Evolutionary conservation across 2,888 invertebrate genomes (phyloP).

Genomic region (Phytoseiulus persimilis): DNA sequence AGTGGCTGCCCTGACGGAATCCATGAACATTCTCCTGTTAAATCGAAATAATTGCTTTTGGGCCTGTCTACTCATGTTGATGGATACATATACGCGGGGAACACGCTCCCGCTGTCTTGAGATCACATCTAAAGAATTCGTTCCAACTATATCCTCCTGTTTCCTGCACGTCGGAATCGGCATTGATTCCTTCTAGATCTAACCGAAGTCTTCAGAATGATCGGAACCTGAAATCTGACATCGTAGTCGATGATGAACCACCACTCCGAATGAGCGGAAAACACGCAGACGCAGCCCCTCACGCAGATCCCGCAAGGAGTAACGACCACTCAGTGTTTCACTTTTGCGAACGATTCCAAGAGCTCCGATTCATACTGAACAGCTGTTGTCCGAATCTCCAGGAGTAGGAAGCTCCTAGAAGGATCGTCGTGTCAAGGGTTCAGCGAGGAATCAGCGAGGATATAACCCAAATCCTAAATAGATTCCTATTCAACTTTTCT

Average conservation of each 20-base stretch:
- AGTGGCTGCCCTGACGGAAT: too few species aligned
- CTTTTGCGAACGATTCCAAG: too few species aligned
- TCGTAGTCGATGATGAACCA: background rate
- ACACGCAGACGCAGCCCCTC: background rate
- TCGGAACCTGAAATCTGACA: background rate
- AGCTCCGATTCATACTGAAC: too few species aligned
- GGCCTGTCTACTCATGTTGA: background rate
- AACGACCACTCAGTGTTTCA: too few species aligned
- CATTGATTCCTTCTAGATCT: background rate
- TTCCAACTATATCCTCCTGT: background rate
- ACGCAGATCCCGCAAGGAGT: too few species aligned
- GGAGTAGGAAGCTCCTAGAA: too few species aligned
- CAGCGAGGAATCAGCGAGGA: too few species aligned
- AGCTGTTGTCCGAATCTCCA: too few species aligned
- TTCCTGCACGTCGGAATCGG: background rate
- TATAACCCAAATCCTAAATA: too few species aligned
- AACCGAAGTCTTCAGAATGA: background rate
- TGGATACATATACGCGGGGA: background rate
- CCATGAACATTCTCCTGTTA: too few species aligned
- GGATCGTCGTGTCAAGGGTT: too few species aligned
- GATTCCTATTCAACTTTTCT: too few species aligned
- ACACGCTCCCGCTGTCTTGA: background rate
- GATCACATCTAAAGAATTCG: background rate
- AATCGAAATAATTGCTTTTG: background rate
- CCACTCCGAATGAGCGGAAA: background rate